Evolutionary conservation across 2,113 vertebrate genomes (phyloP).

Genomic region (Rhombomys opimus): DNA sequence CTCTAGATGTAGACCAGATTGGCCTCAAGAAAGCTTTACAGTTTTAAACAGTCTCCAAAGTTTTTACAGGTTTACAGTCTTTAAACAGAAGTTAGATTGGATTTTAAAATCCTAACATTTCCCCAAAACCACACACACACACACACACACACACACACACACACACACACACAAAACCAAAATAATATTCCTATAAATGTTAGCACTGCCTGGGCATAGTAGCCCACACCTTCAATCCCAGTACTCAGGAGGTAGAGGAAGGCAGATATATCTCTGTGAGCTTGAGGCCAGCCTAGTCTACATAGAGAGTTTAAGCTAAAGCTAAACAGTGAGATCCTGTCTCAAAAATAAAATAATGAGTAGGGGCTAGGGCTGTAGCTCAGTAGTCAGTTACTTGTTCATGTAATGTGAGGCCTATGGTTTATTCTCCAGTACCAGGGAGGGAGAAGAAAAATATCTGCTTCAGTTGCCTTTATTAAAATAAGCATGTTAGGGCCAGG

Average conservation of each 20-base stretch:
- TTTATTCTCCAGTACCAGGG: not conserved
- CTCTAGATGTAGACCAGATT: not conserved
- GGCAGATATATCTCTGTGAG: not conserved
- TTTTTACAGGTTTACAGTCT: not conserved
- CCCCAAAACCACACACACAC: not conserved
- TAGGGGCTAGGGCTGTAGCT: not conserved
- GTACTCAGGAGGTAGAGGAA: not conserved
- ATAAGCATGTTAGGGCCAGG: not conserved
- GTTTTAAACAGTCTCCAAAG: no score
- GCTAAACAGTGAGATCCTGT: not conserved
- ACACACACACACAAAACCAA: not conserved
- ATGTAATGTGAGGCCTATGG: not conserved
- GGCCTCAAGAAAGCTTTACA: not conserved
- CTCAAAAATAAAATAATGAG: not conserved
- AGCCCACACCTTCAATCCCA: not conserved
- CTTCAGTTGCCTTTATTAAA: conserved; percentile 14
- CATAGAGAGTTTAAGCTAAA: not conserved
- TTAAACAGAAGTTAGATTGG: not conserved
- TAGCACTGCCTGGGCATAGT: not conserved
- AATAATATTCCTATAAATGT: not conserved
- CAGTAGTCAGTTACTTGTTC: not conserved
- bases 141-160: no score
- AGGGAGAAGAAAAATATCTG: not conserved
- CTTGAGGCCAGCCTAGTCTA: not conserved
- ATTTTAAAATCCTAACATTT: not conserved